Evolutionary conservation across 1,140 invertebrate species (phyloP), one percentile per base, ranked within the genome.

Genomic region (Anoplophora glabripennis): DNA sequence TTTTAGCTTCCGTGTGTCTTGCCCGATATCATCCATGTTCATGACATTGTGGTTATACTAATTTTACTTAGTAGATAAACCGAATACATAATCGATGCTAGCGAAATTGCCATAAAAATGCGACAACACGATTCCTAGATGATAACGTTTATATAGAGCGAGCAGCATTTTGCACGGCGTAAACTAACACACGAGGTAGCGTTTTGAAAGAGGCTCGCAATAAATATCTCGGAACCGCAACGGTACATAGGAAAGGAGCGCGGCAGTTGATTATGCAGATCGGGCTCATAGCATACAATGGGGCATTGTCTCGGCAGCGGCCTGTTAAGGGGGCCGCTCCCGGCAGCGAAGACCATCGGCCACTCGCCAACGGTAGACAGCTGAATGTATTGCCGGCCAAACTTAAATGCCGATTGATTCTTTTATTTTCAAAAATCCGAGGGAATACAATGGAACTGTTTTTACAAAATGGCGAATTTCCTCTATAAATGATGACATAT

Each of bases 251-350:
- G 59, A 66, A 45, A 64, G 55, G 62, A 61, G 9, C 38, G 18
- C 40, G 15, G 28, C 52, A 44, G 56, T 55, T 63, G 65, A 67
- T 67, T 67, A 67, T 67, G 65, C 65, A 67, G 65, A 67, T 67
- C 63, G 57, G 53, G 35, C 35, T 41, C 49, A 52, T 53, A 47
- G 51, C 42, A 63, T 63, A 65, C 63, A 65, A 67, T 65, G 57
- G 65, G 57, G 53, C 65, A 67, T 67, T 67, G 65, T 67, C 59
- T 64, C 49, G 33, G 52, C 36, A 33, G 52, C 38, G 14, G 18
- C 52, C 21, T 33, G 21, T 15, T 15, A 52, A 54, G 21, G 12
- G 46, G 38, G 44, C 57, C 42, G 63, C 53, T 45, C 41, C 48
- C 34, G 36, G 54, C 52, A 11, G 3, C 21, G 21, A 28, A 28